Conservation (phyloP, 2,888 invertebrate species). For the Agrochola macilenta region DNA sequence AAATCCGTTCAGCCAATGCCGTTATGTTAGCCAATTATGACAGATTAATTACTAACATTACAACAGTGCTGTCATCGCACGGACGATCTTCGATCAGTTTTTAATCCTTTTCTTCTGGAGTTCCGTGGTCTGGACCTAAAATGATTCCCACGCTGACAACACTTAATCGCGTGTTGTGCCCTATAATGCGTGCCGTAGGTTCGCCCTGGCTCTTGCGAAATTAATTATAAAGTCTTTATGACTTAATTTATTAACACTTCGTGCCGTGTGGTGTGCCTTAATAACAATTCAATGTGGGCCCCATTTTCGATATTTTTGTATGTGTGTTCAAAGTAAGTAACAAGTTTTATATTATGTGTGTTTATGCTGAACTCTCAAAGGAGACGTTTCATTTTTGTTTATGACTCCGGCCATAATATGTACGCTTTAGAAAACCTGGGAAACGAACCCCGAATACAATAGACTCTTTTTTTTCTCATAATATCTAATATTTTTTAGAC, state of each 20-base stretch:
- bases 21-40: too few relatives aligned
- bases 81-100: not conserved
- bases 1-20: too few relatives aligned
- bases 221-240: constrained; percentile 25
- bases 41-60: not conserved
- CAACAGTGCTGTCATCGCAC: not conserved
- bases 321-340: constrained; percentile 7
- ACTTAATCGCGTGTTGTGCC: constrained; percentile 37
- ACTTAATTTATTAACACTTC: constrained; percentile 10
- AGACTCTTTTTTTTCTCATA: too few relatives aligned
- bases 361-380: not conserved
- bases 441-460: too few relatives aligned
- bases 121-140: not conserved
- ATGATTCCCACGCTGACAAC: constrained; percentile 18
- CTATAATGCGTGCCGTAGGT: constrained; percentile 4
- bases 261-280: constrained; percentile 1
- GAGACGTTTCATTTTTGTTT: too few relatives aligned
- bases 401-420: too few relatives aligned
- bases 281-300: constrained; percentile 2
- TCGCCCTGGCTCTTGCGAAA: constrained; percentile 21
- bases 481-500: too few relatives aligned
- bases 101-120: not conserved
- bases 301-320: constrained; percentile 4
- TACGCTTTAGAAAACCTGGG: too few relatives aligned
- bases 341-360: constrained; percentile 3